phyloP scores from a whole-genome alignment of 2,888 invertebrate genomes.

The Thymelicus sylvestris region DNA sequence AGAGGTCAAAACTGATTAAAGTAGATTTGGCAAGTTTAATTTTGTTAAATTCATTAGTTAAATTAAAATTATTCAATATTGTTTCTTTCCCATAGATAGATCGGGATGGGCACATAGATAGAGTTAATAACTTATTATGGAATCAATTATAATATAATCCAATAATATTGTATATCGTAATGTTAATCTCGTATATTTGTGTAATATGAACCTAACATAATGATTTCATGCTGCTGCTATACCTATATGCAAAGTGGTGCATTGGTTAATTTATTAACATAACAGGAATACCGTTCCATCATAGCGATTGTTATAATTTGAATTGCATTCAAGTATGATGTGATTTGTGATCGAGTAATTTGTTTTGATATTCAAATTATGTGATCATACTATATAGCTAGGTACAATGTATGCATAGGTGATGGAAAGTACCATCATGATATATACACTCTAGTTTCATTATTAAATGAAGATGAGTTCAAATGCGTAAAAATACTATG shows the following conservation, averaged over 20 bases:
- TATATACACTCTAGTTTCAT: background rate
- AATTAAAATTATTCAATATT: too few species aligned
- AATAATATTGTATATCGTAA: too few species aligned
- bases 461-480: background rate
- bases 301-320: conserved; percentile 52
- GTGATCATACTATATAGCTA: conserved; percentile 47
- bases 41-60: too few species aligned
- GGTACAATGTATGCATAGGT: conserved; percentile 1
- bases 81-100: too few species aligned
- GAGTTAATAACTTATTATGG: too few species aligned
- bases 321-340: conserved; percentile 58
- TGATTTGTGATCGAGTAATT: conserved; percentile 56
- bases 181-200: background rate
- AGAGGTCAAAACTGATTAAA: too few species aligned
- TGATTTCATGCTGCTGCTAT: conserved; percentile 11
- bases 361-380: conserved; percentile 71
- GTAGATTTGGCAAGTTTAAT: too few species aligned
- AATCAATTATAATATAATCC: too few species aligned
- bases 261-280: conserved; percentile 44
- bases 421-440: conserved; percentile 19
- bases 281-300: conserved; percentile 45
- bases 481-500: conserved; percentile 2
- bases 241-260: conserved; percentile 32
- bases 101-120: too few species aligned
- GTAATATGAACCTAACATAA: background rate